These are phyloP conservation scores for Agrenia bidenticulata DNA, from an alignment of 2,888 invertebrate species.

Conservation along the genomic window DNA sequence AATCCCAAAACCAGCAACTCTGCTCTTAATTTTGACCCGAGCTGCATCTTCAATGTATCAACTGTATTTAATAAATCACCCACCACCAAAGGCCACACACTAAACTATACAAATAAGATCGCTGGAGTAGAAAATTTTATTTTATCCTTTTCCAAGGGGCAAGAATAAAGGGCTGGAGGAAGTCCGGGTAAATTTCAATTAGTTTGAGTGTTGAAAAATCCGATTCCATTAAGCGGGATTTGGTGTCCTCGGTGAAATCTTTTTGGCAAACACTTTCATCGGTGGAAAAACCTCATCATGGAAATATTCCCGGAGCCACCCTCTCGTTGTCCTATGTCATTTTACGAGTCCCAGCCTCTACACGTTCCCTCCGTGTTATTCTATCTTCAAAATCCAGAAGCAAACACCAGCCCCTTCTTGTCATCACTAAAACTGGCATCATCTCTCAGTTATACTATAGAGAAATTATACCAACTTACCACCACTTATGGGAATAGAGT, in stretches of 20 bases:
- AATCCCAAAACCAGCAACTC: no score
- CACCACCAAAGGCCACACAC: no score
- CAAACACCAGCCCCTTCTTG: conserved; percentile 12
- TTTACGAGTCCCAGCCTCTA: neutral
- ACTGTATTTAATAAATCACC: no score
- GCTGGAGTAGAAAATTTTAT: no score
- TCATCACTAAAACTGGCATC: conserved; percentile 8
- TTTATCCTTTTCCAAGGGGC: no score
- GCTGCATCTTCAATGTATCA: no score
- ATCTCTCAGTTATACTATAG: neutral
- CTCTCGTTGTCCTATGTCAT: neutral
- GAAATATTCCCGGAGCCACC: neutral
- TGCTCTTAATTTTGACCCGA: no score
- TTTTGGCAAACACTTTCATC: conserved; percentile 49
- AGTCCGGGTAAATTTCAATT: conserved; percentile 18
- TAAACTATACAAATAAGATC: no score
- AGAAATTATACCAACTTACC: no score
- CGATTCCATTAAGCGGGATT: conserved; percentile 51
- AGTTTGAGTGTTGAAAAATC: conserved; percentile 26
- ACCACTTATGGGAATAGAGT: no score
- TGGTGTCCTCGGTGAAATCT: conserved; percentile 43
- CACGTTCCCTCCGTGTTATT: conserved; percentile 8
- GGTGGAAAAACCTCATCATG: neutral
- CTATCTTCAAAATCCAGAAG: conserved; percentile 19
- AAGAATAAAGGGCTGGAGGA: no score